Percentiles rank a stretch among this genome's conserved stretches.
phyloP scores from a whole-genome alignment of 2,888 invertebrate species.

The Drosophila formosana region DNA sequence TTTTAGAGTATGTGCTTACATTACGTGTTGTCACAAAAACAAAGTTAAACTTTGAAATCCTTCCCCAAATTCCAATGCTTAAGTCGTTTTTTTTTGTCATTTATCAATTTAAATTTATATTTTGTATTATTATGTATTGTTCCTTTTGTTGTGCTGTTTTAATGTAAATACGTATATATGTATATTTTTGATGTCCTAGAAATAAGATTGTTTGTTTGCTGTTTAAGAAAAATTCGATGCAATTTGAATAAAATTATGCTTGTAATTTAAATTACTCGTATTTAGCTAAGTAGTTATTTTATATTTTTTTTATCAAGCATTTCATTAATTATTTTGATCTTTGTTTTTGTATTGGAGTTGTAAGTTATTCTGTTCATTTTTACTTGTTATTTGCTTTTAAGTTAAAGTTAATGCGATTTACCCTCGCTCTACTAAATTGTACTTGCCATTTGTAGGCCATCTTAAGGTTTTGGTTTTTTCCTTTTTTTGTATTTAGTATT shows the following conservation, averaged over 20 bases:
- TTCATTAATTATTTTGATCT: conserved; percentile 26
- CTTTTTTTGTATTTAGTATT: conserved; percentile 39
- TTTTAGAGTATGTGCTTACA: conserved; percentile 51
- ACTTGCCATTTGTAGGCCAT: conserved; percentile 43
- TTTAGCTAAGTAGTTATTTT: conserved; percentile 37
- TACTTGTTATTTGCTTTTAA: conserved; percentile 19
- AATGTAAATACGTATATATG: conserved; percentile 44
- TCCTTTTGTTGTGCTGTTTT: conserved; percentile 44
- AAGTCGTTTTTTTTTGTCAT: conserved; percentile 73
- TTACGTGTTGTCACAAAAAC: conserved; percentile 66
- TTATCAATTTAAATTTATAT: conserved; percentile 38
- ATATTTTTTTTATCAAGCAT: conserved; percentile 42
- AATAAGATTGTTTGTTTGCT: conserved; percentile 73
- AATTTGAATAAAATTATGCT: conserved; percentile 68
- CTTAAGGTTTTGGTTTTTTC: conserved; percentile 54
- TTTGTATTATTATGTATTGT: conserved; percentile 27
- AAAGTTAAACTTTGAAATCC: conserved; percentile 84
- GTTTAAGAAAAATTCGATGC: conserved; percentile 79
- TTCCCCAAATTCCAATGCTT: conserved; percentile 85
- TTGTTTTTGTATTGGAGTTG: conserved; percentile 10
- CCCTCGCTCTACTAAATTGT: conserved; percentile 59
- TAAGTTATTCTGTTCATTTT: conserved; percentile 19
- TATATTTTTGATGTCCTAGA: conserved; percentile 60
- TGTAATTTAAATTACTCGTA: conserved; percentile 39
- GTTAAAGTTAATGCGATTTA: conserved; percentile 55